These are phyloP conservation scores for Hemicentrotus pulcherrimus DNA, from an alignment of 35 echinoderm and acorn worm species.

Conservation along the genomic window DNA sequence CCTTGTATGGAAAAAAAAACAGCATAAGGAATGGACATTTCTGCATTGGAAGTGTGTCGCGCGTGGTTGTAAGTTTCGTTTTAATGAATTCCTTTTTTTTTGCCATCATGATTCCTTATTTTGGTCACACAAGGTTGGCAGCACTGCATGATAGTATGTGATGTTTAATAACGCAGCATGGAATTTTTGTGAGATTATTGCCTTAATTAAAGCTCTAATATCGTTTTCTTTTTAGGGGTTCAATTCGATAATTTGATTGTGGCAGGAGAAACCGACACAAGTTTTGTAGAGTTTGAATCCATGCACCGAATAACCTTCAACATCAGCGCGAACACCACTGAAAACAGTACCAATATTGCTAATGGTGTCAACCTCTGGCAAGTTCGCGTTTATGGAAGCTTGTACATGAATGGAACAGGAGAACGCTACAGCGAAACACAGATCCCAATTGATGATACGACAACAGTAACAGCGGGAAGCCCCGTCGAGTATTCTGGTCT, in stretches of 20 bases:
- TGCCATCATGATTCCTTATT: too few relatives aligned
- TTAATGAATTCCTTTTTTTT: too few relatives aligned
- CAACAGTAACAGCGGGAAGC: background rate
- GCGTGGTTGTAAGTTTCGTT: too few relatives aligned
- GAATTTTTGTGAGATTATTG: background rate
- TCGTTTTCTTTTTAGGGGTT: background rate
- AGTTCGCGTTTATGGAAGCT: background rate
- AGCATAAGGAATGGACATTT: too few relatives aligned
- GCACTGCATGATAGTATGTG: too few relatives aligned
- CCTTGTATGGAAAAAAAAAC: too few relatives aligned
- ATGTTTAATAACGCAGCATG: too few relatives aligned
- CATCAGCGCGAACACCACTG: constrained; percentile 19
- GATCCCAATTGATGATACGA: background rate
- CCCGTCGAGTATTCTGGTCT: background rate
- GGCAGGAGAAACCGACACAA: background rate
- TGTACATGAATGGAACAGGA: constrained; percentile 30
- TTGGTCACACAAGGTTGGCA: too few relatives aligned
- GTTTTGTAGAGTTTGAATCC: constrained; percentile 37
- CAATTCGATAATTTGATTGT: background rate
- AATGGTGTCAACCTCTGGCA: constrained; percentile 2
- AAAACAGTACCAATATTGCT: background rate
- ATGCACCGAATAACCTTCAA: constrained; percentile 5
- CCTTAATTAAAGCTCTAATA: background rate
- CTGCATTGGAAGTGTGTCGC: too few relatives aligned
- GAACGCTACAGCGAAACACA: constrained; percentile 23